Percentiles rank a stretch among this genome's conserved stretches.
Evolutionary conservation across 2,797 vertebrate genomes (phyloP).

Genomic region (Ambastaia sidthimunki): DNA sequence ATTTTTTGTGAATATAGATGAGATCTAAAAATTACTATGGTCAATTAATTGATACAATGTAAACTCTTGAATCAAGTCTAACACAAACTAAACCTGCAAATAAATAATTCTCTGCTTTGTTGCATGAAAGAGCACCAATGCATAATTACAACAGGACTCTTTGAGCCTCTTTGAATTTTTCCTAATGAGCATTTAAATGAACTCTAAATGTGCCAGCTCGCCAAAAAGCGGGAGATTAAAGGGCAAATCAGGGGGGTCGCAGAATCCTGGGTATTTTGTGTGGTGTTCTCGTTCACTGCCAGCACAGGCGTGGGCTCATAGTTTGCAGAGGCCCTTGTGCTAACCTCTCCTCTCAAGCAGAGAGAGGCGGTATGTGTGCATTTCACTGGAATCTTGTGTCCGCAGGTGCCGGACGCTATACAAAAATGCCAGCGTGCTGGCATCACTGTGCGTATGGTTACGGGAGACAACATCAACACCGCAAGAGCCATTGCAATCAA

Average conservation of each 20-base stretch:
- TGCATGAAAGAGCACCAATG: constrained; percentile 16
- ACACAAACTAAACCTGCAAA: neutral
- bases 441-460: constrained; percentile 98
- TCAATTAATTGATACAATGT: neutral
- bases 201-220: constrained; percentile 46
- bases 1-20: neutral
- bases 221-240: neutral
- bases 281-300: constrained; percentile 16
- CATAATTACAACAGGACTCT: neutral
- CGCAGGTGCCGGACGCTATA: constrained; percentile 95
- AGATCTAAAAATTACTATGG: no score
- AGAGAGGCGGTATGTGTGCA: constrained; percentile 9
- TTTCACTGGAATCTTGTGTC: neutral
- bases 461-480: constrained; percentile 98
- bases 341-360: constrained; percentile 55
- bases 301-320: constrained; percentile 58
- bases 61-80: neutral
- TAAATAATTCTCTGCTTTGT: constrained; percentile 5
- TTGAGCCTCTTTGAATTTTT: neutral
- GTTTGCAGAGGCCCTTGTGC: constrained; percentile 54
- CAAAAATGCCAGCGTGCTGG: constrained; percentile 94
- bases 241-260: neutral
- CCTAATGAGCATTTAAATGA: constrained; percentile 2
- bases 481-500: constrained; percentile 98
- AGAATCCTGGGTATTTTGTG: constrained; percentile 56